These are phyloP conservation scores for Branchipolynoe longqiensis DNA, from an alignment of 2,888 invertebrate species.

Conservation along the genomic window DNA sequence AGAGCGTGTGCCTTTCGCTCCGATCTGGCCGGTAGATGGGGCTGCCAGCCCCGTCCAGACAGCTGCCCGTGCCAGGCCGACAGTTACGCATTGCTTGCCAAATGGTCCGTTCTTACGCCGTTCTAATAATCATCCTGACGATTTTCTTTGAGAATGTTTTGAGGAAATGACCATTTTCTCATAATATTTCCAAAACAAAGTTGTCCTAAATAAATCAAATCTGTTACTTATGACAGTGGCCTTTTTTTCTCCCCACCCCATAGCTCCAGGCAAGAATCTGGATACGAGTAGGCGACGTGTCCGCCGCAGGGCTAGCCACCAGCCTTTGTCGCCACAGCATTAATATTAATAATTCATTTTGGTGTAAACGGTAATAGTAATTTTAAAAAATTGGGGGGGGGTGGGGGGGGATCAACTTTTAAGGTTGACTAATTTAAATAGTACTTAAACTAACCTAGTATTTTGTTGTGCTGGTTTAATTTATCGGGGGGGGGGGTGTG, in stretches of 20 bases:
- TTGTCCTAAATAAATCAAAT: too few relatives aligned
- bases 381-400: not conserved
- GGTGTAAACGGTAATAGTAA: not conserved
- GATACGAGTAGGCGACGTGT: conserved; percentile 21
- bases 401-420: too few relatives aligned
- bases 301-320: too few relatives aligned
- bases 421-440: too few relatives aligned
- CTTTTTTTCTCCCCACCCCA: conserved; percentile 19
- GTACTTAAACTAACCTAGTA: too few relatives aligned
- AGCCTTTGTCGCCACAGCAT: too few relatives aligned
- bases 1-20: not conserved
- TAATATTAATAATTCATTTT: conserved; percentile 8
- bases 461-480: too few relatives aligned
- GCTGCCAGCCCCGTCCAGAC: conserved; percentile 7
- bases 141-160: too few relatives aligned
- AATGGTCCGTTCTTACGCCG: conserved; percentile 24
- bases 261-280: conserved; percentile 55
- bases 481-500: not conserved
- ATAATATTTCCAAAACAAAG: too few relatives aligned
- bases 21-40: not conserved
- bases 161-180: too few relatives aligned
- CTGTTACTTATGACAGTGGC: conserved; percentile 31
- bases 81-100: conserved; percentile 55
- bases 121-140: too few relatives aligned
- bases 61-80: conserved; percentile 52